These are phyloP conservation scores for Furnarius figulus DNA, from an alignment of 2,113 vertebrate genomes.

Conservation along the genomic window DNA sequence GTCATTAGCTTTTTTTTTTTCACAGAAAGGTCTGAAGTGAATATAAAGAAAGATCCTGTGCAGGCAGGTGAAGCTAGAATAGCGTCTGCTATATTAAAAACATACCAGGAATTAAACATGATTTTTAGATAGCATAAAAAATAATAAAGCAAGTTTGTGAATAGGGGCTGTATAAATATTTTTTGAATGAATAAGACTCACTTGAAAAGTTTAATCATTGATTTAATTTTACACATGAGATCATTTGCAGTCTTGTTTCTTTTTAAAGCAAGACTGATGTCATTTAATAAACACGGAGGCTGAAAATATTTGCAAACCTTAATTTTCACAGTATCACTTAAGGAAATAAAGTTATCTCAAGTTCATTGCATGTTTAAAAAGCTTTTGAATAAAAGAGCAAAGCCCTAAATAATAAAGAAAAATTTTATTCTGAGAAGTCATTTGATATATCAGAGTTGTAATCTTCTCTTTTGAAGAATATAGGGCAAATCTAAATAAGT, in stretches of 20 bases:
- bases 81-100: background rate
- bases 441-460: background rate
- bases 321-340: background rate
- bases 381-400: background rate
- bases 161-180: background rate
- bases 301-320: background rate
- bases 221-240: constrained; percentile 5
- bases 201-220: background rate
- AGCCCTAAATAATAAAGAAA: background rate
- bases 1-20: background rate
- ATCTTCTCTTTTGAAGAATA: background rate
- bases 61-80: background rate
- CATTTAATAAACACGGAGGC: background rate
- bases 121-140: constrained; percentile 2
- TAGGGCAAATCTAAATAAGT: background rate
- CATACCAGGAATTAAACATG: background rate
- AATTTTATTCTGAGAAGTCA: background rate
- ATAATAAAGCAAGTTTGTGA: background rate
- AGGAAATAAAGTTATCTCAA: background rate
- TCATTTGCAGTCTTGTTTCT: background rate
- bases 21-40: background rate
- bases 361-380: background rate
- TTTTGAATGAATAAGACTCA: background rate
- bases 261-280: background rate
- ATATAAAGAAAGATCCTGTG: background rate